These are phyloP conservation scores for Ochotona princeps DNA, from an alignment of 2,113 vertebrate genomes.

Conservation along the genomic window DNA sequence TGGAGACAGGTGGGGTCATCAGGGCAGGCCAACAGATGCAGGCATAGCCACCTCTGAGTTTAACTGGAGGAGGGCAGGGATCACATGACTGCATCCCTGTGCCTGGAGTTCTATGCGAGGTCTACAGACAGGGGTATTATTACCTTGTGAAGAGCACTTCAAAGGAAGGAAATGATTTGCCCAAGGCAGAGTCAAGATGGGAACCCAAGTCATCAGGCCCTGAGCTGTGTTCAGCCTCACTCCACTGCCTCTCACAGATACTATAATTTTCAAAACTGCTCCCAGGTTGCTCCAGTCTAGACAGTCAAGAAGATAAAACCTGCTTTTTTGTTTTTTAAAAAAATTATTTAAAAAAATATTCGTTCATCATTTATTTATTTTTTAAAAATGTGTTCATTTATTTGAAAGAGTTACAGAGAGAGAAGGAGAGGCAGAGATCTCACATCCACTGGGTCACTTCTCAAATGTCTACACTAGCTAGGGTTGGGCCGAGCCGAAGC, in stretches of 20 bases:
- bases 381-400: no score
- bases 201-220: neutral
- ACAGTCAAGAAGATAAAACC: neutral
- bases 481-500: no score
- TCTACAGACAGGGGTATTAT: neutral
- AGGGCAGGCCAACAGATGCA: neutral
- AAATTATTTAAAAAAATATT: no score
- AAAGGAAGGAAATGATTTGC: neutral
- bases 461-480: no score
- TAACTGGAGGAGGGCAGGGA: rapidly evolving
- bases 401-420: no score
- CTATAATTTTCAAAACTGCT: no score
- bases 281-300: no score
- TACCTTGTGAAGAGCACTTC: neutral
- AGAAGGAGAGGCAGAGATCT: no score
- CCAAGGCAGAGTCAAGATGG: neutral
- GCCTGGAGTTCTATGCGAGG: neutral
- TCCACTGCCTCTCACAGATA: rapidly evolving
- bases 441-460: no score
- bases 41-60: neutral
- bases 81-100: neutral
- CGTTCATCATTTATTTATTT: no score
- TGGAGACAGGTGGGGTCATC: neutral
- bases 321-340: neutral
- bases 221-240: neutral